These are phyloP conservation scores for Cordilura impudica DNA, from an alignment of 2,888 invertebrate species.

Conservation along the genomic window DNA sequence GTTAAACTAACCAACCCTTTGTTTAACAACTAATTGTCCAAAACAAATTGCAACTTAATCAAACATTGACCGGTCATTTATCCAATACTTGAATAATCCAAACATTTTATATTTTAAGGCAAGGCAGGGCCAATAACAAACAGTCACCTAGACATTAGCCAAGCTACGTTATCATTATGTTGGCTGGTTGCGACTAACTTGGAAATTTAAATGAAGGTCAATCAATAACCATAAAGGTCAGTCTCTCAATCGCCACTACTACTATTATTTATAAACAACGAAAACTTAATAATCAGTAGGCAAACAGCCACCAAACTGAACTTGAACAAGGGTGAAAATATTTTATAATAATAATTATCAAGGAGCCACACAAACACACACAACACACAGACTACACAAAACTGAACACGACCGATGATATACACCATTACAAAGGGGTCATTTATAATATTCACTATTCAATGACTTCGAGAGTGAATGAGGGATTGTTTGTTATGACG, in stretches of 20 bases:
- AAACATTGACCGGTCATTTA: constrained; percentile 36
- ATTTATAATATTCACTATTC: not conserved
- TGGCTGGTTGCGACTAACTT: not conserved
- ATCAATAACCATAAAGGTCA: constrained; percentile 58
- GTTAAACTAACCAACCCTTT: constrained; percentile 47
- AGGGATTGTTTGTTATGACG: constrained; percentile 1
- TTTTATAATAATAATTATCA: constrained; percentile 13
- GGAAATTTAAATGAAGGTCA: constrained; percentile 50
- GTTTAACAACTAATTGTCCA: constrained; percentile 30
- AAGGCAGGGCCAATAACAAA: not conserved
- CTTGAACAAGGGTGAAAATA: constrained; percentile 25
- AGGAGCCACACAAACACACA: not conserved
- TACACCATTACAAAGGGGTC: not conserved
- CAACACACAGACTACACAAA: too few species aligned
- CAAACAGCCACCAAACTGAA: not conserved
- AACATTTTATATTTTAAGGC: not conserved
- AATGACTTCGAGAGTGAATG: not conserved
- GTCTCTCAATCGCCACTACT: not conserved
- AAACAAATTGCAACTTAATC: constrained; percentile 48
- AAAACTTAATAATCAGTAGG: not conserved
- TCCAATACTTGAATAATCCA: not conserved
- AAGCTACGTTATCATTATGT: not conserved
- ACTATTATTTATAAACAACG: not conserved
- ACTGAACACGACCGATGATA: not conserved
- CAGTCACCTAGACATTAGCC: constrained; percentile 1